Percentiles rank a stretch among this genome's conserved stretches.
Evolutionary conservation across 2,888 invertebrate genomes (phyloP).

Genomic region (Chydorus sphaericus): DNA sequence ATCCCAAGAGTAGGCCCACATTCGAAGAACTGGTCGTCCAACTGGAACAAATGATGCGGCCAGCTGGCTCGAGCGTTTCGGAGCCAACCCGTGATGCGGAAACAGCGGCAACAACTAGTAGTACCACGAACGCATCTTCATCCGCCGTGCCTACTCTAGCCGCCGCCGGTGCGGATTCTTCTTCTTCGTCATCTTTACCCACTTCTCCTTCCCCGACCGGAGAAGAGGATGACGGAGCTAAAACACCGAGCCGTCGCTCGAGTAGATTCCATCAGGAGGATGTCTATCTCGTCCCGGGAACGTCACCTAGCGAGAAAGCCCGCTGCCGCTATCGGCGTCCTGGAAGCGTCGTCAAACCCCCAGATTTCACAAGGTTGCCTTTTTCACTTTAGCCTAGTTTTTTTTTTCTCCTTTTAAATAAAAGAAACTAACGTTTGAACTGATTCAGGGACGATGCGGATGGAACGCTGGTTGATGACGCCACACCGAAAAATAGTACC

Average conservation of each 20-base stretch:
- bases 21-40: constrained; percentile 64
- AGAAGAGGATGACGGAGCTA: not conserved
- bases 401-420: not conserved
- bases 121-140: too few species aligned
- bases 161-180: not conserved
- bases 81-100: too few species aligned
- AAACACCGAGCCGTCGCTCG: too few species aligned
- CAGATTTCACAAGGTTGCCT: constrained; percentile 12
- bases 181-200: not conserved
- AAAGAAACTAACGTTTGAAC: not conserved
- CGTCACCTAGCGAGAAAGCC: constrained; percentile 56
- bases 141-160: not conserved
- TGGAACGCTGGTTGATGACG: constrained; percentile 21
- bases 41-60: constrained; percentile 30
- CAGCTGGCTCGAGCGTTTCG: constrained; percentile 9
- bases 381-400: constrained; percentile 21
- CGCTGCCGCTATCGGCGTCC: constrained; percentile 40
- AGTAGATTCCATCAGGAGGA: constrained; percentile 51
- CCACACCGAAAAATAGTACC: constrained; percentile 21
- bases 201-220: not conserved
- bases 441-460: constrained; percentile 12
- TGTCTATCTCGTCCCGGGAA: constrained; percentile 41
- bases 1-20: constrained; percentile 72
- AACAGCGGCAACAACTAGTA: too few species aligned
- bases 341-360: not conserved